Conservation (phyloP, 2,113 vertebrate genomes). For the Channa maculata region DNA sequence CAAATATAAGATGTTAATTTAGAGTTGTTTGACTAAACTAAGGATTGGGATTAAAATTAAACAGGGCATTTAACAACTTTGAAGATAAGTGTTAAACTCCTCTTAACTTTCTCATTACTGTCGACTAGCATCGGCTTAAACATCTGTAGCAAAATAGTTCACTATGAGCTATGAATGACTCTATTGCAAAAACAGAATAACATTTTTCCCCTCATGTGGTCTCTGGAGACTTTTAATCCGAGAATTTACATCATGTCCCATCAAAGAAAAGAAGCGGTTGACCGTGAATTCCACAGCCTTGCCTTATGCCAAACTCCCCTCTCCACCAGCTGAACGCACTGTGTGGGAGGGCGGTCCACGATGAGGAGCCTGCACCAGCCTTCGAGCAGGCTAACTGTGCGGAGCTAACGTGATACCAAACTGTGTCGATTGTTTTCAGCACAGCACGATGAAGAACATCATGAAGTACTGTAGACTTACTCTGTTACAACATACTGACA, state of each 20-base stretch:
- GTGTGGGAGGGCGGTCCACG: constrained; percentile 67
- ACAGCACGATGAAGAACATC: constrained; percentile 56
- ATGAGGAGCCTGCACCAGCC: constrained; percentile 54
- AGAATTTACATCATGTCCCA: background rate
- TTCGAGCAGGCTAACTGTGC: constrained; percentile 42
- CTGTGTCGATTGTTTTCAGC: constrained; percentile 49
- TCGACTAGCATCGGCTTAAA: no score
- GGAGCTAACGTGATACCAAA: constrained; percentile 62
- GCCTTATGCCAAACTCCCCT: constrained; percentile 19
- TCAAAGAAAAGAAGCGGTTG: constrained; percentile 4
- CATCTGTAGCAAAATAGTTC: background rate
- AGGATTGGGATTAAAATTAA: no score
- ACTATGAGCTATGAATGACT: constrained; percentile 26
- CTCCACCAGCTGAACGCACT: constrained; percentile 9
- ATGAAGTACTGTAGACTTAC: constrained; percentile 30
- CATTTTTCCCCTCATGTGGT: background rate
- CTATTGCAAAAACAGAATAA: no score
- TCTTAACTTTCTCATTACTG: no score
- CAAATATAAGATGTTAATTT: no score
- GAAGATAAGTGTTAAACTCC: no score
- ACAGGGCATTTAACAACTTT: no score
- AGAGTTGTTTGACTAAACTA: no score
- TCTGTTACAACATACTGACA: constrained; percentile 25
- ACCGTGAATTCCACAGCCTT: constrained; percentile 15
- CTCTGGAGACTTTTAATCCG: background rate